Evolutionary conservation across 2,113 vertebrate genomes (phyloP), one percentile per base, ranked within the genome.

Genomic region (Petrocephalus microphthalmus): DNA sequence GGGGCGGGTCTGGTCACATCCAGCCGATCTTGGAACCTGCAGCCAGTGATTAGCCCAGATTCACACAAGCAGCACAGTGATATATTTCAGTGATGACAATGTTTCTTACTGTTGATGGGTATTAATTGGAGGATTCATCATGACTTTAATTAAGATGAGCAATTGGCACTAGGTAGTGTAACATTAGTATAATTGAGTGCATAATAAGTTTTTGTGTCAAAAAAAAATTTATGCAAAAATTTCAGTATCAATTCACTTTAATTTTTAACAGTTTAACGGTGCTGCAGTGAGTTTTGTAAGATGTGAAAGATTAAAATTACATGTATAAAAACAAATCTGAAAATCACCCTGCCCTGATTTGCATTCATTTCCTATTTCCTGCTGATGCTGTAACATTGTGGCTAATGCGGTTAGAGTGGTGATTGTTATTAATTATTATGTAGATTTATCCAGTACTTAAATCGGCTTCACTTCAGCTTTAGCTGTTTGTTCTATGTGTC

Each of bases 81-180:
- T 78, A 42, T 19, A 78, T 78, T 42, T 42, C 29, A 84, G 42
- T 49, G 22, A 25, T n/a, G 3, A 25, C 13, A 11, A 51, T 84
- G 45, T 10, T 49, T 74, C 17, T 67, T 60, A 33, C 88, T 67
- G 19, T 7, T 78, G 89, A 90, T 86, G n/a, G 57, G 13, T 78
- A 25, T 51, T 49, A 29, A 29, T 53, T 47, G 19, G 47, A 25
- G 81, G 60, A 29, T 67, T 67, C 60, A 29, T 29, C 60, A 29
- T 67, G 10, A 67, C 25, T 67, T 67, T 67, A 67, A 67, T 67
- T 29, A 67, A 67, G 60, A 67, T 67, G 60, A 29, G 60, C 60
- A 29, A 67, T 29, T 67, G 25, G 60, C 25, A n/a, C 10, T 5
- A 29, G 25, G 60, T 29, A 67, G 60, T 67, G 60, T 67, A 13